These are phyloP conservation scores for Ctena decussata DNA, from an alignment of 2,888 invertebrate species.

Conservation along the genomic window DNA sequence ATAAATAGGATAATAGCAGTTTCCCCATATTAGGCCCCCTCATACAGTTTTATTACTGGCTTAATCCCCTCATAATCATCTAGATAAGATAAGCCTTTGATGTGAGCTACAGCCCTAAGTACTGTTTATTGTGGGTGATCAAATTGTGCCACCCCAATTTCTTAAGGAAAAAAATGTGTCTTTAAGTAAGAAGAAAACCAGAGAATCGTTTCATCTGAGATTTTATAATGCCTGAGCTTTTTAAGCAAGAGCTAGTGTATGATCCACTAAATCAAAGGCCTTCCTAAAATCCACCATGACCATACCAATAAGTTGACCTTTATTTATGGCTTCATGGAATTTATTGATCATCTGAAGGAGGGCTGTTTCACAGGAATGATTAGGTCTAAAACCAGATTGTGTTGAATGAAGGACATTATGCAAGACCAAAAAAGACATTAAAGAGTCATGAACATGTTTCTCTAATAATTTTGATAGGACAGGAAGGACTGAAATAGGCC, in stretches of 20 bases:
- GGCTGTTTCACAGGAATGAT: neutral
- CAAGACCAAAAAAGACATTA: too few relatives aligned
- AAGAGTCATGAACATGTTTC: neutral
- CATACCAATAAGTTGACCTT: neutral
- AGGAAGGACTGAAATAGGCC: too few relatives aligned
- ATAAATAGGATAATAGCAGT: too few relatives aligned
- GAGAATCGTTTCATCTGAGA: neutral
- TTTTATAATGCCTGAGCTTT: neutral
- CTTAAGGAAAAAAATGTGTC: too few relatives aligned
- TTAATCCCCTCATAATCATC: too few relatives aligned
- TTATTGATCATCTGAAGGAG: neutral
- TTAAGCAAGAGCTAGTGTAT: neutral
- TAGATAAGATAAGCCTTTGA: too few relatives aligned
- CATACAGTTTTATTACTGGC: too few relatives aligned
- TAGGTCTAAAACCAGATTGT: neutral
- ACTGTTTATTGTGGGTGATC: too few relatives aligned
- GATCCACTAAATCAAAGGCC: slow-evolving; percentile 7
- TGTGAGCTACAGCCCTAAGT: too few relatives aligned
- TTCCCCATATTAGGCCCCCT: too few relatives aligned
- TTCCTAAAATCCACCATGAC: slow-evolving; percentile 1
- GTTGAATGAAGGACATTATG: neutral
- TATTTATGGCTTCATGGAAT: slow-evolving; percentile 1
- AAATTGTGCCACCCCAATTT: too few relatives aligned
- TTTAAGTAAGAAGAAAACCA: neutral
- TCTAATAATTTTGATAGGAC: neutral